Evolutionary conservation across 2,113 vertebrate species (phyloP), one percentile per base, ranked within the genome.

Genomic region (Piprites chloris): DNA sequence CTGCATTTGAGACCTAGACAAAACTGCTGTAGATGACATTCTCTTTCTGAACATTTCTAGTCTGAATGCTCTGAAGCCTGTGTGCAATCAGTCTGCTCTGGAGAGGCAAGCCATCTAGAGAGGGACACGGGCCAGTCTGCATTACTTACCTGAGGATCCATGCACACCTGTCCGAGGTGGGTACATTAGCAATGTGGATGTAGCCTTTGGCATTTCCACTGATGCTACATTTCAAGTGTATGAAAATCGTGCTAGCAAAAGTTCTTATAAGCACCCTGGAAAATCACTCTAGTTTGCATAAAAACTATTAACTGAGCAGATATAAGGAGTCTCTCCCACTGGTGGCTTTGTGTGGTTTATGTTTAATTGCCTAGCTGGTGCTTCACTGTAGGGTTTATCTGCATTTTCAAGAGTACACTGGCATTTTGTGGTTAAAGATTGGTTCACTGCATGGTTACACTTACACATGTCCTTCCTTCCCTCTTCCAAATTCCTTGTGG

Each of bases 221-320:
- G n/a, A 13, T 71, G 18, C 24, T 47, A 3, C 2, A 21, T 35
- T 81, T n/a, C 7, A 4, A 20, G n/a, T 1, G 0, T 33, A 22
- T 39, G 37, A 58, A 76, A 75, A 71, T 23, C 0, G 0, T 59
- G 19, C 22, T 73, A 37, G 44, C 42, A 85, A 72, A 84, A 9
- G 5, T 66, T 63, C 26, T 84, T 16, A 7, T 33, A 44, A 73
- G 17, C 14, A 39, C 28, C 32, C 19, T 9, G 22, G 13, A 56
- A 85, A 78, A 78, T 7, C 35, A 11, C 44, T 71, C 16, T 27
- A 21, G 2, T 85, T 58, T 89, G 30, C 39, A 73, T 37, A 79
- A 73, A 68, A 77, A 6, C 26, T 84, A 12, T 37, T 65, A 69
- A 46, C 2, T 53, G 26, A 73, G 19, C 7, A 46, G 69, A 22